Base-by-base conservation (phyloP, 2,888 invertebrate species). In the Fabriciana adippe region DNA sequence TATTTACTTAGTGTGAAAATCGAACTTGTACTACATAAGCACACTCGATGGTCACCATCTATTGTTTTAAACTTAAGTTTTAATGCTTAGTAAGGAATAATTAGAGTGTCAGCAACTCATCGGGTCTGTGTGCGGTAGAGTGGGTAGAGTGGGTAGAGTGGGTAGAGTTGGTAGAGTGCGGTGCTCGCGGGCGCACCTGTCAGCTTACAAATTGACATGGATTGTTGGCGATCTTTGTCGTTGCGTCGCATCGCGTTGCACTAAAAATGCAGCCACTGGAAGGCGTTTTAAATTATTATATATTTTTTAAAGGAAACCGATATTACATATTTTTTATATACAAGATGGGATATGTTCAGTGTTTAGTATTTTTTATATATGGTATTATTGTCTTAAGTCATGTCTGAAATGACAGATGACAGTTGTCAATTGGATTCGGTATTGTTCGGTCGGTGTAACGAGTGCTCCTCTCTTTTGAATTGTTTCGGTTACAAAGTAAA, bases 151-250 rank as follows among this genome's bases (percentile, higher is more conserved):
- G n/a, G 53, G 41, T 35, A 41, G 21, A 21, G n/a, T n/a, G n/a
- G 18, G 26, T 26, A 26, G 54, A 21, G 53, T 54, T 18, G 47
- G 41, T 57, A 31, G 47, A 75, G 75, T 75, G 73, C 72, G 74
- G 75, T 75, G 73, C 72, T 80, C 87, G 87, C 87, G 86, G 81
- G 82, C 86, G 88, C 88, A 88, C 89, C 89, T 74, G 76, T 77
- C 76, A 77, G 76, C 76, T 73, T 83, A 79, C 88, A 88, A 88
- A 88, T 89, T 90, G 89, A 90, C 89, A 85, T 84, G 89, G 81
- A 89, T 90, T 89, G 89, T 89, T 86, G 84, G 84, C 84, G 83
- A 89, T 89, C 88, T 88, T 88, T 88, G 89, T 87, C 84, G 85
- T 80, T 26, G 79, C 71, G 60, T 53, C 68, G 53, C 59, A 60